These are phyloP conservation scores for Bergia sp. DNA, from an alignment of 92 coral and sea anemone genomes.

Conservation along the genomic window DNA sequence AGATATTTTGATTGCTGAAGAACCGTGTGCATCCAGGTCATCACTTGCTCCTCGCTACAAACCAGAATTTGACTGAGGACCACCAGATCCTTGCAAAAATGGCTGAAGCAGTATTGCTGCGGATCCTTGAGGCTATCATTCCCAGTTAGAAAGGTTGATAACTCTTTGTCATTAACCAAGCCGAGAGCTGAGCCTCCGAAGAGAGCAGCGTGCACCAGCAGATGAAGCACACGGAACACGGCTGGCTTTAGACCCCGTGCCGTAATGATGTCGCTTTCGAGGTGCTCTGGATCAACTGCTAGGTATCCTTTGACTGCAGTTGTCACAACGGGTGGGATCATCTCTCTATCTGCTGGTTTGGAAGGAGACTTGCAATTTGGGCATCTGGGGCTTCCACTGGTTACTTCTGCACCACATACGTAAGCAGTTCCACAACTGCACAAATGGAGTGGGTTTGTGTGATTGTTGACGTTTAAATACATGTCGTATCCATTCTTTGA, in stretches of 20 bases:
- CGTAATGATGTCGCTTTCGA: constrained; percentile 41
- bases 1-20: constrained; percentile 58
- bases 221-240: constrained; percentile 85
- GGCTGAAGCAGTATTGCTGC: constrained; percentile 65
- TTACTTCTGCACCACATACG: neutral
- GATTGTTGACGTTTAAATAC: constrained; percentile 7
- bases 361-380: constrained; percentile 51
- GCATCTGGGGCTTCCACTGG: constrained; percentile 33
- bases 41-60: constrained; percentile 69
- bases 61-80: constrained; percentile 61
- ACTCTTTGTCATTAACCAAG: constrained; percentile 49
- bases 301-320: constrained; percentile 48
- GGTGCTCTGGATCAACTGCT: constrained; percentile 5
- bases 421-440: constrained; percentile 62
- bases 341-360: neutral
- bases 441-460: neutral
- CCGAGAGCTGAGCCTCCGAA: constrained; percentile 77
- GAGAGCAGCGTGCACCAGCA: constrained; percentile 78
- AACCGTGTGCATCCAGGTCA: constrained; percentile 72
- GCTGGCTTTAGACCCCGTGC: constrained; percentile 67
- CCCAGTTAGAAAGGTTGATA: constrained; percentile 49
- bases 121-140: constrained; percentile 42
- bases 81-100: constrained; percentile 62
- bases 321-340: neutral
- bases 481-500: constrained; percentile 23